A percentile compares a stretch with the other conserved stretches of the same genome.
Evolutionary conservation across 1,140 invertebrate genomes (phyloP).

Genomic region (Daktulosphaira vitifoliae): DNA sequence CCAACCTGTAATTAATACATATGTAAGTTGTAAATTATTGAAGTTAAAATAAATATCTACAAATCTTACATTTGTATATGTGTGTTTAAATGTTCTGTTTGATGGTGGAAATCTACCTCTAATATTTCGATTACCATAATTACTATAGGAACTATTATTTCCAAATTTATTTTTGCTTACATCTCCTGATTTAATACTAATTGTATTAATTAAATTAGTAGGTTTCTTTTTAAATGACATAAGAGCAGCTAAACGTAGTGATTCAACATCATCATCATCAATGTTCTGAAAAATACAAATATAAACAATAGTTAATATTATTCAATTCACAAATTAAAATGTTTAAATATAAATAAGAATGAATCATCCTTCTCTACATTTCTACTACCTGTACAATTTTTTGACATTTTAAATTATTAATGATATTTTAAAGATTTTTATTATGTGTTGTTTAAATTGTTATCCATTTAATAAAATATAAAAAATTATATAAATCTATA

Average conservation of each 20-base stretch:
- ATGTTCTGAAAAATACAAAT: slow-evolving; percentile 14
- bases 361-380: too few species aligned
- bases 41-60: neutral
- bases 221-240: slow-evolving; percentile 24
- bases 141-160: slow-evolving; percentile 9
- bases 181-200: slow-evolving; percentile 18
- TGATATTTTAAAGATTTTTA: too few species aligned
- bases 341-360: too few species aligned
- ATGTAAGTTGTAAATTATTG: neutral
- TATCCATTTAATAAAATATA: too few species aligned
- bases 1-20: neutral
- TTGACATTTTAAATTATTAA: too few species aligned
- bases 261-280: slow-evolving; percentile 29
- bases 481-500: too few species aligned
- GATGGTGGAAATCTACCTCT: slow-evolving; percentile 3
- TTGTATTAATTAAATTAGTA: slow-evolving; percentile 6
- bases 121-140: neutral
- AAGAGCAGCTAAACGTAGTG: slow-evolving; percentile 21
- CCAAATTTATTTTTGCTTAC: neutral
- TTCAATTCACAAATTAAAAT: too few species aligned
- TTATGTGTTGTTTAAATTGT: too few species aligned
- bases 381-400: too few species aligned
- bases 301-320: too few species aligned
- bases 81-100: slow-evolving; percentile 5
- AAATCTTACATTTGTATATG: slow-evolving; percentile 11